These are phyloP conservation scores for Oligia fasciuncula DNA, from an alignment of 2,888 invertebrate genomes.

Conservation along the genomic window DNA sequence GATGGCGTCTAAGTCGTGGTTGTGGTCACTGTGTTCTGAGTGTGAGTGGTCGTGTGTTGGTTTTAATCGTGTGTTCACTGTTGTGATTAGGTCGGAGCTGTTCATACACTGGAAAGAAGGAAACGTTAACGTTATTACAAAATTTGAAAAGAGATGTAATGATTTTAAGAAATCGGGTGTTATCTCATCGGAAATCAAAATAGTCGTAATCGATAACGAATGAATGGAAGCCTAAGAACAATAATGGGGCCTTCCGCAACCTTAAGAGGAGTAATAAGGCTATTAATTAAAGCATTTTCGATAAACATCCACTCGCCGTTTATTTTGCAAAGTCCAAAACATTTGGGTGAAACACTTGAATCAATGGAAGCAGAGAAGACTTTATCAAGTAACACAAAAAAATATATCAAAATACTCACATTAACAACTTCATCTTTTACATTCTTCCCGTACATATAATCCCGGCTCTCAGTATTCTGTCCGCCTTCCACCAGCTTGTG, in stretches of 20 bases:
- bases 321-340: not conserved
- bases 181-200: not conserved
- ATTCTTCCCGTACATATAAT: slow-evolving; percentile 75
- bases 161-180: not conserved
- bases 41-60: slow-evolving; percentile 73
- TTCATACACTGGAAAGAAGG: slow-evolving; percentile 84
- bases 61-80: slow-evolving; percentile 84
- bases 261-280: no score
- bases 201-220: not conserved
- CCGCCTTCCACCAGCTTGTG: slow-evolving; percentile 87
- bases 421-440: slow-evolving; percentile 80
- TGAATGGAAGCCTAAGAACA: not conserved
- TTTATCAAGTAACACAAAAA: not conserved
- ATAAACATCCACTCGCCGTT: no score
- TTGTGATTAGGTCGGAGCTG: slow-evolving; percentile 85
- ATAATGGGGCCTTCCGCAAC: not conserved
- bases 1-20: slow-evolving; percentile 66
- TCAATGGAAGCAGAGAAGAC: not conserved
- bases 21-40: slow-evolving; percentile 66
- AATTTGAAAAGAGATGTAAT: not conserved
- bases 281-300: not conserved
- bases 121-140: not conserved
- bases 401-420: slow-evolving; percentile 77
- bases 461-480: slow-evolving; percentile 73
- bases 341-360: not conserved